These are phyloP conservation scores for Globia sparganii DNA, from an alignment of 2,888 invertebrate species.

Conservation along the genomic window DNA sequence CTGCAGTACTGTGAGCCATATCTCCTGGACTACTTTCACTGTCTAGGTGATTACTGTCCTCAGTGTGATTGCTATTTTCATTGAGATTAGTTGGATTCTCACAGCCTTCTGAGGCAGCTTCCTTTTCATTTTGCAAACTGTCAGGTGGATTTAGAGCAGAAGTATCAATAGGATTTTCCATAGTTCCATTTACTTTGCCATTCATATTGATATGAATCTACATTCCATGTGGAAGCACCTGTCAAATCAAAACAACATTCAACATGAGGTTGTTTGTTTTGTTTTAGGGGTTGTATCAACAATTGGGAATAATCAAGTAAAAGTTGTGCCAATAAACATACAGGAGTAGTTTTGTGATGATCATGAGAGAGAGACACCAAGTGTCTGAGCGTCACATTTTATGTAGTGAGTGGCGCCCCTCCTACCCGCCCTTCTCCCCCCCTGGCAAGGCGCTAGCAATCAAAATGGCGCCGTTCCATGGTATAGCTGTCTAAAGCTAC, in stretches of 20 bases:
- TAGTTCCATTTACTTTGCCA: conserved; percentile 83
- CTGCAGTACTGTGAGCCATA: conserved; percentile 44
- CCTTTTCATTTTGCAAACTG: conserved; percentile 61
- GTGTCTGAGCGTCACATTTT: conserved; percentile 82
- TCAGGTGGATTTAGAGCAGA: conserved; percentile 62
- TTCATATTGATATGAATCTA: conserved; percentile 81
- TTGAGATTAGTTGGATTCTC: conserved; percentile 64
- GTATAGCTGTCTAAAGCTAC: conserved; percentile 81
- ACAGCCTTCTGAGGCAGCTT: conserved; percentile 59
- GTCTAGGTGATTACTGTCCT: conserved; percentile 67
- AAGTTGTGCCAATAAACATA: conserved; percentile 19
- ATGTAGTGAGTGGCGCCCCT: conserved; percentile 78
- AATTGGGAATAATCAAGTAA: conserved; percentile 39
- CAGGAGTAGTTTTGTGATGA: conserved; percentile 63
- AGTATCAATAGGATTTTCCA: conserved; percentile 81
- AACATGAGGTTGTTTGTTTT: conserved; percentile 75
- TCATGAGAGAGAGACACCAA: conserved; percentile 75
- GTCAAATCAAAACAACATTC: conserved; percentile 76
- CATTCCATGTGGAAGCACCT: conserved; percentile 81
- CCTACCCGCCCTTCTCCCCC: conserved; percentile 79
- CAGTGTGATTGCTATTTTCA: conserved; percentile 70
- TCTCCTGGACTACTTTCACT: conserved; percentile 51
- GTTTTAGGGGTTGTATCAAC: conserved; percentile 47
- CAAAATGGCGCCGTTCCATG: conserved; percentile 88
- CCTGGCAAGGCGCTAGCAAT: conserved; percentile 86